phyloP scores from a whole-genome alignment of 1,140 invertebrate genomes.

The Drosophila pectinifera region DNA sequence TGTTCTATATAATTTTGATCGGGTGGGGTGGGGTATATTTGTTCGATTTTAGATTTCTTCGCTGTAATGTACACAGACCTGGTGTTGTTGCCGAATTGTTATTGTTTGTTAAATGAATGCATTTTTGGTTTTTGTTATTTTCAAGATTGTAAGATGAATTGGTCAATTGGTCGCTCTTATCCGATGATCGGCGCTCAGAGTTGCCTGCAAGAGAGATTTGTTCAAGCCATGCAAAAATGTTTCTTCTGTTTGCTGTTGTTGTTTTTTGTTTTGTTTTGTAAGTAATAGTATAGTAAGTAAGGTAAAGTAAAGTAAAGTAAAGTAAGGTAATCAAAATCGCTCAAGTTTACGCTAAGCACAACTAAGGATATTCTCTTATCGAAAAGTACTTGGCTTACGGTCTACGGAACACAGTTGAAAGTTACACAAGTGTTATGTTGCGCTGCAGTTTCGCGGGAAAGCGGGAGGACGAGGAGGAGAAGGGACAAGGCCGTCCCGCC shows the following conservation, averaged over 20 bases:
- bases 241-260: slow-evolving; percentile 37
- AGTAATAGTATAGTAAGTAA: slow-evolving; percentile 12
- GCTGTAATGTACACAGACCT: slow-evolving; percentile 84
- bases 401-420: slow-evolving; percentile 19
- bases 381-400: slow-evolving; percentile 23
- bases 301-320: slow-evolving; percentile 2
- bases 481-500: slow-evolving; percentile 17
- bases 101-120: slow-evolving; percentile 85
- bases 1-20: slow-evolving; percentile 47
- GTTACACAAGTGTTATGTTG: slow-evolving; percentile 18
- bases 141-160: slow-evolving; percentile 85
- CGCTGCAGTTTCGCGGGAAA: slow-evolving; percentile 14
- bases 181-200: slow-evolving; percentile 84
- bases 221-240: slow-evolving; percentile 85
- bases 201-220: slow-evolving; percentile 85
- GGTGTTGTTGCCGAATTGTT: slow-evolving; percentile 85
- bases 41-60: slow-evolving; percentile 25
- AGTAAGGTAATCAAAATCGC: slow-evolving; percentile 16
- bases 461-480: slow-evolving; percentile 1
- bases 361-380: slow-evolving; percentile 19
- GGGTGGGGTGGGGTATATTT: slow-evolving; percentile 11
- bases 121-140: slow-evolving; percentile 85
- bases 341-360: slow-evolving; percentile 29
- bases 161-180: slow-evolving; percentile 85
- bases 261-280: slow-evolving; percentile 38